Percentiles rank a stretch among this genome's conserved stretches.
Evolutionary conservation across 1,140 invertebrate species (phyloP).

Genomic region (Panonychus citri): DNA sequence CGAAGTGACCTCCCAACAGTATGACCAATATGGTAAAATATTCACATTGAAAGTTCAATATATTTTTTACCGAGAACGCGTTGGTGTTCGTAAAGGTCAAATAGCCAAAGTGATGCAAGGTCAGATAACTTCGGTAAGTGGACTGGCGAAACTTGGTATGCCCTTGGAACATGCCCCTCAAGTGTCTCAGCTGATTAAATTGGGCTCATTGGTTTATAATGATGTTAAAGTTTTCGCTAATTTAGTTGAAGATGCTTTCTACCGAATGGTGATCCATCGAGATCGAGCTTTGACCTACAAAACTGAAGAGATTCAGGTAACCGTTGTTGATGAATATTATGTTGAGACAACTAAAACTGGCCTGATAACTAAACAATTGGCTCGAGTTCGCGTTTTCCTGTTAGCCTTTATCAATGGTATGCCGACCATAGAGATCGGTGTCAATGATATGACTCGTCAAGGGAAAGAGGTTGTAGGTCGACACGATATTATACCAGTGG

Average conservation of each 20-base stretch:
- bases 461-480: conserved; percentile 95
- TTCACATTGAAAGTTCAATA: conserved; percentile 96
- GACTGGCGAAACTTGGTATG: conserved; percentile 60
- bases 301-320: conserved; percentile 91
- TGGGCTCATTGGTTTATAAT: conserved; percentile 67
- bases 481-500: conserved; percentile 96
- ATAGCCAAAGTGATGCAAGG: conserved; percentile 62
- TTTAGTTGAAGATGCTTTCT: conserved; percentile 29
- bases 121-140: conserved; percentile 42
- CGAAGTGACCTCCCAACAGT: conserved; percentile 69
- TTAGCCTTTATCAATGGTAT: conserved; percentile 63
- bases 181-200: conserved; percentile 83
- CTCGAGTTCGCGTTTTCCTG: conserved; percentile 80
- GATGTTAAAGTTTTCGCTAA: conserved; percentile 71
- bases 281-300: conserved; percentile 80
- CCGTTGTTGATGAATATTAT: conserved; percentile 83
- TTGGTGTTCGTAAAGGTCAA: conserved; percentile 83
- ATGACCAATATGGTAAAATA: conserved; percentile 94
- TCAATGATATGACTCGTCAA: conserved; percentile 86
- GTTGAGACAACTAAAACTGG: conserved; percentile 74
- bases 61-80: conserved; percentile 91
- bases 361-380: conserved; percentile 68
- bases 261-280: conserved; percentile 51
- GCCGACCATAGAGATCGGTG: conserved; percentile 83
- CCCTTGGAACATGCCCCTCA: conserved; percentile 92